These are phyloP conservation scores for Sebastes itinus DNA, from an alignment of 2,797 vertebrate species.

Conservation along the genomic window DNA sequence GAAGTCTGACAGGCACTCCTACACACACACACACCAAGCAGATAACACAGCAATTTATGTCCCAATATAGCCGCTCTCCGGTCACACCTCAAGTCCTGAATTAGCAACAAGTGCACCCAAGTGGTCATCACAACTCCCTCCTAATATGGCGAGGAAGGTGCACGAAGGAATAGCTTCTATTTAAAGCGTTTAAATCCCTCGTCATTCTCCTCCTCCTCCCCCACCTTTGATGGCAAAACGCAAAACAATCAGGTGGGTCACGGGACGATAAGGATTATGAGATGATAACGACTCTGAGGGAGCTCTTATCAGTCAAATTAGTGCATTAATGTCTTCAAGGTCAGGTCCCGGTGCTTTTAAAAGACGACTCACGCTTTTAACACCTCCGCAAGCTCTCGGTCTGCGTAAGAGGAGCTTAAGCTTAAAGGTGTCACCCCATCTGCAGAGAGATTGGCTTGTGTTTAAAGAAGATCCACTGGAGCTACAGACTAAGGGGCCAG, in stretches of 20 bases:
- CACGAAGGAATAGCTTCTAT: constrained; percentile 44
- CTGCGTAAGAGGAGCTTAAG: constrained; percentile 24
- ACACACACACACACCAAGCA: constrained; percentile 20
- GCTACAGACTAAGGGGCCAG: background rate
- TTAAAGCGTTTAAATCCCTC: constrained; percentile 26
- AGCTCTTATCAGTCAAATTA: constrained; percentile 72
- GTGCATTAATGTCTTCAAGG: constrained; percentile 63
- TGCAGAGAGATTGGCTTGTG: background rate
- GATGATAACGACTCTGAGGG: constrained; percentile 37
- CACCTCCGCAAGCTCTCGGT: constrained; percentile 24
- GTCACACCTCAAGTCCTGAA: constrained; percentile 51
- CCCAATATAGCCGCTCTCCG: constrained; percentile 37
- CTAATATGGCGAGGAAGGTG: constrained; percentile 42
- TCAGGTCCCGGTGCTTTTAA: constrained; percentile 59
- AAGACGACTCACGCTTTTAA: constrained; percentile 51
- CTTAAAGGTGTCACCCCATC: constrained; percentile 27
- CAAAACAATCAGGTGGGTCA: constrained; percentile 48
- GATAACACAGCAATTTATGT: constrained; percentile 46
- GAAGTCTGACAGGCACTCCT: constrained; percentile 31
- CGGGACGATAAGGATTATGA: constrained; percentile 56
- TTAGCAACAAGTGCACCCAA: constrained; percentile 58
- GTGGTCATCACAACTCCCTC: constrained; percentile 28
- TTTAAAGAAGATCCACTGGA: background rate
- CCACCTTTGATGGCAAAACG: constrained; percentile 15
- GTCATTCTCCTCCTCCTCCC: background rate